Evolutionary conservation across 2,797 vertebrate species (phyloP).

Genomic region (Scomberomorus guttatus): DNA sequence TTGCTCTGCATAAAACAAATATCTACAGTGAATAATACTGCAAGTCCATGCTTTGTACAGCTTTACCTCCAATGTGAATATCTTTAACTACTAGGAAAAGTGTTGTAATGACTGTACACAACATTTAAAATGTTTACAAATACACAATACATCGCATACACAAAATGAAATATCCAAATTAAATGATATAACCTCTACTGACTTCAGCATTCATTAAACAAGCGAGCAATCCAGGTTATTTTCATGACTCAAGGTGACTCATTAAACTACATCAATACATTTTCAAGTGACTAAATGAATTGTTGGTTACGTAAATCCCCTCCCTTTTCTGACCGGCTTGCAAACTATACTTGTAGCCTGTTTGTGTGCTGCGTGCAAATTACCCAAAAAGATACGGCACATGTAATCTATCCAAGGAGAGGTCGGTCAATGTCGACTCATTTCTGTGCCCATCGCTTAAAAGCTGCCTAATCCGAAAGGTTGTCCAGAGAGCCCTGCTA

Average conservation of each 20-base stretch:
- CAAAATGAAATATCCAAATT: background rate
- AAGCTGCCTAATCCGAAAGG: constrained; percentile 19
- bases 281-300: constrained; percentile 25
- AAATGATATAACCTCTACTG: background rate
- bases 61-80: background rate
- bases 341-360: background rate
- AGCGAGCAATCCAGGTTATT: constrained; percentile 2
- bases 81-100: background rate
- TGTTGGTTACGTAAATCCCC: constrained; percentile 3
- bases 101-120: background rate
- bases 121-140: background rate
- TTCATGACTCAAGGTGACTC: constrained; percentile 1
- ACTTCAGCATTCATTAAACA: constrained; percentile 19
- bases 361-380: constrained; percentile 29
- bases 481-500: background rate
- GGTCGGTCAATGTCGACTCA: constrained; percentile 42
- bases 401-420: constrained; percentile 45
- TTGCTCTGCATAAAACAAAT: constrained; percentile 4
- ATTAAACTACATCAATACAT: constrained; percentile 27
- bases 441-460: constrained; percentile 25
- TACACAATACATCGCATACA: background rate
- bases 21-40: background rate
- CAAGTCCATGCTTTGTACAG: background rate
- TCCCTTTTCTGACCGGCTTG: background rate
- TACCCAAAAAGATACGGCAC: constrained; percentile 17